Base-by-base conservation (phyloP, 2,888 invertebrate species). In the Pteria penguin region DNA sequence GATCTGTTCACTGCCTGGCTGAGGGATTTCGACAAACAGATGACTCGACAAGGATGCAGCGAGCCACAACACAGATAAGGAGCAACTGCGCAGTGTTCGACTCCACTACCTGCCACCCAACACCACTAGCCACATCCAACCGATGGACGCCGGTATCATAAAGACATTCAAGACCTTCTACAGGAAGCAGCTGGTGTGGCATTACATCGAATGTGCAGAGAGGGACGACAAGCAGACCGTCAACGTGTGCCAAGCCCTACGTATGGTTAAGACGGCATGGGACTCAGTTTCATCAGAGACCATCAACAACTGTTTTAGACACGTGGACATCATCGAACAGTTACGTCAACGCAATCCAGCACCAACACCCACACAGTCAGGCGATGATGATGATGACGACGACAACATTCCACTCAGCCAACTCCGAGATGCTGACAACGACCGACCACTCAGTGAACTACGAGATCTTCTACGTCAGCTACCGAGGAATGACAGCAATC, bases 81-180 rank as follows among this genome's bases (percentile, higher is more conserved):
- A 74, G 3, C 18, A 33, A 22, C 74, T 82, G 18, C 54, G 57
- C 11, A 72, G 76, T 33, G 75, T 81, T 8, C 75, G 4, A 11
- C 11, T 82, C 2, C 4, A 76, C 4, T 82, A 76, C 62, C 73
- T 84, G 4, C 82, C 78, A 27, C 78, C 80, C 0, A 84, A 82
- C 62, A 84, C 81, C 32, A 80, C 81, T 1, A 14, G 71, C 2
- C 70, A 80, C 36, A 76, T 82, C 14, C 82, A 84, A 54, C 82
- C 77, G 1, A 73, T 84, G 69, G 81, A 84, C 33, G 82, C 78
- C 4, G 80, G 81, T 2, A 82, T 84, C 63, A 82, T 81, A n/a
- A 26, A 36, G 1, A 68, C 27, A 33, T 75, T 81, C 32, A 80
- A 78, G 67, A 52, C 27, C 11, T 27, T 78, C 66, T 78, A 80